Conservation (phyloP, 2,888 invertebrate genomes). For the Yponomeuta sedellus region DNA sequence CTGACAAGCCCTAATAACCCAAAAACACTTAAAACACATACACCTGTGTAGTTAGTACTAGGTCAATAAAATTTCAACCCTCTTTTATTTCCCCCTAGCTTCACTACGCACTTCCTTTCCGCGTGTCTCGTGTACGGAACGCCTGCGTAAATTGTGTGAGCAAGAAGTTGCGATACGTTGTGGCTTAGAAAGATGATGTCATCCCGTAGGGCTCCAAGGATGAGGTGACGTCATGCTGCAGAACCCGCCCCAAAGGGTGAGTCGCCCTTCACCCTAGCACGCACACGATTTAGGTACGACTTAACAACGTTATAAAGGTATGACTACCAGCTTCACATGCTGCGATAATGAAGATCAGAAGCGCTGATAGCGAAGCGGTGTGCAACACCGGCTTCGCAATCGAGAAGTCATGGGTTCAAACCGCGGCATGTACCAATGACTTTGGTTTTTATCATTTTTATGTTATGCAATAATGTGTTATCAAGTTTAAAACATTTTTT, state of each 20-base stretch:
- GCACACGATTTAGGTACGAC: too few relatives aligned
- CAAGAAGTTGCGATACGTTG: conserved; percentile 22
- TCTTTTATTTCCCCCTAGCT: background rate
- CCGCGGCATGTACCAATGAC: too few relatives aligned
- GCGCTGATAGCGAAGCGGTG: too few relatives aligned
- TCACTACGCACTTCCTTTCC: background rate
- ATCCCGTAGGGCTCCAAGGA: conserved; percentile 40
- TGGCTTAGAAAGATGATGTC: conserved; percentile 43
- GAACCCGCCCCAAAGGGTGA: conserved; percentile 37
- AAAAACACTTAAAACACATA: background rate
- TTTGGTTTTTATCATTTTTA: too few relatives aligned
- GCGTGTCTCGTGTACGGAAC: conserved; percentile 17
- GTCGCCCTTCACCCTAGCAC: conserved; percentile 18
- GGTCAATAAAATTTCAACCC: background rate
- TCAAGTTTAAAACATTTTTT: too few relatives aligned
- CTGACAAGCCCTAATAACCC: background rate
- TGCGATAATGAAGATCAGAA: too few relatives aligned
- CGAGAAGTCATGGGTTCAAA: too few relatives aligned
- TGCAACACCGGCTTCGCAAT: too few relatives aligned
- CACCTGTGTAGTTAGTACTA: background rate
- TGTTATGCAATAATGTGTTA: too few relatives aligned
- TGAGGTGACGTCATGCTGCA: conserved; percentile 47
- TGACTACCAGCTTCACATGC: too few relatives aligned
- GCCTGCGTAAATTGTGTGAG: conserved; percentile 28
- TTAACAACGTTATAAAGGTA: too few relatives aligned